A percentile compares a stretch with the other conserved stretches of the same genome.
Evolutionary conservation across 2,888 invertebrate species (phyloP).

Genomic region (Rotaria socialis): DNA sequence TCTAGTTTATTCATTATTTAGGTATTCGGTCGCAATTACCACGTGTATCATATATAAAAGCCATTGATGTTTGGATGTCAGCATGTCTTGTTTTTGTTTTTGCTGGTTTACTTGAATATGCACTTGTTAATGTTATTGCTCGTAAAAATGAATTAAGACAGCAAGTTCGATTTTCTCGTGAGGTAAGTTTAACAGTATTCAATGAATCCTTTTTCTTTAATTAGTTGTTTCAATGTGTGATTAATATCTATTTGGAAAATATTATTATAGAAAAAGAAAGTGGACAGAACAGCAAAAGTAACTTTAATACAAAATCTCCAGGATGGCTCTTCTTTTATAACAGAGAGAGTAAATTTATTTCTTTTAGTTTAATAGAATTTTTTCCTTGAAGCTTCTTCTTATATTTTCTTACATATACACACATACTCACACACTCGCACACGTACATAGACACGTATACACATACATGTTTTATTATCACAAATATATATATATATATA

Average conservation of each 20-base stretch:
- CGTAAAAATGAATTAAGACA: conserved; percentile 41
- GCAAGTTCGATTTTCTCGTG: conserved; percentile 38
- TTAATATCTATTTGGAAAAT: neutral
- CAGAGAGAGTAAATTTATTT: conserved; percentile 30
- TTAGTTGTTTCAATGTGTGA: too few species aligned
- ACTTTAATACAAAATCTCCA: conserved; percentile 32
- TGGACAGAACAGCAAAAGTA: conserved; percentile 18
- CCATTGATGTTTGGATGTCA: conserved; percentile 47
- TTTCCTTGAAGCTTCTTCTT: conserved; percentile 5
- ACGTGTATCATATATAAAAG: conserved; percentile 47
- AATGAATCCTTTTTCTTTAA: neutral
- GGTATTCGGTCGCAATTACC: conserved; percentile 47
- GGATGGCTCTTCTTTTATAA: conserved; percentile 7
- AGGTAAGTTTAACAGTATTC: conserved; percentile 12
- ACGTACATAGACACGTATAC: neutral
- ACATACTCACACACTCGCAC: neutral
- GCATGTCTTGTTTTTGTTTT: conserved; percentile 47
- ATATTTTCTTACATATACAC: neutral
- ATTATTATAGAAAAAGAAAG: conserved; percentile 34
- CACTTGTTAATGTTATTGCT: conserved; percentile 46
- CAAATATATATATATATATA: neutral
- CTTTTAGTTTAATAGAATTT: neutral
- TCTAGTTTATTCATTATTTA: neutral
- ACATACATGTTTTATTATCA: too few species aligned
- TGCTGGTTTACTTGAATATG: conserved; percentile 46